Evolutionary conservation across 2,113 vertebrate genomes (phyloP), one percentile per base, ranked within the genome.

Genomic region (Seriola quinqueradiata): DNA sequence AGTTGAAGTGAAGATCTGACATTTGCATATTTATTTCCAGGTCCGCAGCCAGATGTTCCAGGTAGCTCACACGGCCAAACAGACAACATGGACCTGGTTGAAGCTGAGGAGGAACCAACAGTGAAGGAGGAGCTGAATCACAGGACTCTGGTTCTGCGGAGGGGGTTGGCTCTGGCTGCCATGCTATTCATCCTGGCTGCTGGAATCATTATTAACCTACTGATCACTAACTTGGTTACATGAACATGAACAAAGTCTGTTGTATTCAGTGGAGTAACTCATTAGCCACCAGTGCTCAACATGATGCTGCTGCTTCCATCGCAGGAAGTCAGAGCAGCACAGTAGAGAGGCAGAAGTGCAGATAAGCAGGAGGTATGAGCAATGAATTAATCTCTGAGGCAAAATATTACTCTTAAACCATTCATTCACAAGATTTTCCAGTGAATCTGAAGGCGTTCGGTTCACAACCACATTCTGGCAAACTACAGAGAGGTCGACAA

Each of bases 181-280:
- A 95, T 94, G 93, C 72, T 95, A 0, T 59, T 64, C n/a, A 79
- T 95, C 38, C 81, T 95, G 23, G 89, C 82, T 68, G 76, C 25
- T 46, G 94, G 95, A 63, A 87, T 95, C 54, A 67, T 83, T 28
- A 36, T 83, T 11, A 92, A 91, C 59, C 10, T 89, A 16, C 5
- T 93, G 5, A 7, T 92, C 64, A 88, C 75, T 5, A 81, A 83
- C 23, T 66, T 90, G 1, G 60, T 84, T 11, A 90, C 68, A 21
- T 92, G 86, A 91, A 19, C 9, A 13, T 23, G 28, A 52, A 34
- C 12, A 66, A 60, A 58, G 58, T 14, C 25, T 63, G 2, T 21
- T 54, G 25, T 16, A 25, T 13, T 72, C 36, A 66, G 73, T 40
- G 32, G 28, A 50, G 19, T 28, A 23, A 32, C 13, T 70, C 32